Evolutionary conservation across 2,888 invertebrate species (phyloP).

Genomic region (Latheticus oryzae): DNA sequence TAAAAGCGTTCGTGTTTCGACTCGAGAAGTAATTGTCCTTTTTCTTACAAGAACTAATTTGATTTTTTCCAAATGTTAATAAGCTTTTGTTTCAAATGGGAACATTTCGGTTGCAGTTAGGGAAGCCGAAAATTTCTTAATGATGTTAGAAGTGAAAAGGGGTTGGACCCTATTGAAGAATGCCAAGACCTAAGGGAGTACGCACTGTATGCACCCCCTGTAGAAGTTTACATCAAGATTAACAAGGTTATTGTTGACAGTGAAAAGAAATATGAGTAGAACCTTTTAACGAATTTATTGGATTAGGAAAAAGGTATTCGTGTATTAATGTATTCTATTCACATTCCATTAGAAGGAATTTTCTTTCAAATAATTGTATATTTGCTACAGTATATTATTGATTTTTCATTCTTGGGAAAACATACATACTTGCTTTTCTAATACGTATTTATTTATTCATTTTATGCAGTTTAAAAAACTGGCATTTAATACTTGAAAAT

Average conservation of each 20-base stretch:
- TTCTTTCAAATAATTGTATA: constrained; percentile 35
- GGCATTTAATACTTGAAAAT: too few species aligned
- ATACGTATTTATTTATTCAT: not conserved
- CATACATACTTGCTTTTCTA: constrained; percentile 10
- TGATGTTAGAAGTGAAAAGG: constrained; percentile 13
- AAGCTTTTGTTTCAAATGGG: not conserved
- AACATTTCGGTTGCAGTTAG: constrained; percentile 6
- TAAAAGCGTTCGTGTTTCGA: constrained; percentile 28
- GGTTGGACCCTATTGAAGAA: constrained; percentile 20
- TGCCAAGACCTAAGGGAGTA: constrained; percentile 45
- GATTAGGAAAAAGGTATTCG: constrained; percentile 52
- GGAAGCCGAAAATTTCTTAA: constrained; percentile 31
- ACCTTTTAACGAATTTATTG: constrained; percentile 54
- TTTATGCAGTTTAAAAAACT: too few species aligned
- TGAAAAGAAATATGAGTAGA: constrained; percentile 52
- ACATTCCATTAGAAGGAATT: constrained; percentile 40
- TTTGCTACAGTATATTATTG: constrained; percentile 21
- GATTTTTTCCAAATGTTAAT: constrained; percentile 12
- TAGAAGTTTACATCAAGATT: constrained; percentile 51
- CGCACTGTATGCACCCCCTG: constrained; percentile 43
- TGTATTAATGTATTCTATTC: constrained; percentile 48
- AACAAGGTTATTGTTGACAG: constrained; percentile 52
- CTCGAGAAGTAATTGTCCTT: too few species aligned
- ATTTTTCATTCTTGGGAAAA: constrained; percentile 24
- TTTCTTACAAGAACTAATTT: too few species aligned